A percentile compares a stretch with the other conserved stretches of the same genome.
Conservation (phyloP, 2,888 invertebrate species). For the Eupithecia vulgata region DNA sequence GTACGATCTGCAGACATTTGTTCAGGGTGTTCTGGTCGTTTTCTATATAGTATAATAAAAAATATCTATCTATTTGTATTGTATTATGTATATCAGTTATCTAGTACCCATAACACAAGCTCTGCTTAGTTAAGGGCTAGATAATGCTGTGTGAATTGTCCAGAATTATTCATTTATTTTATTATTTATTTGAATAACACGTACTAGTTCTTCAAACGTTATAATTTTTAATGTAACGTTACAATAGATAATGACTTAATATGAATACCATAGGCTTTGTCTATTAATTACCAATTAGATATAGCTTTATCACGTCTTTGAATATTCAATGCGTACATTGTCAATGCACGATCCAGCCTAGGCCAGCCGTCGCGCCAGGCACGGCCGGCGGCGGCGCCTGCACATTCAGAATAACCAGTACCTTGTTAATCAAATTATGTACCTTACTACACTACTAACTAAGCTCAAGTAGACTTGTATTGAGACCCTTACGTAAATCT, state of each 20-base stretch:
- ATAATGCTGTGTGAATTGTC: too few relatives aligned
- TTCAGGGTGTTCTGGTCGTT: too few relatives aligned
- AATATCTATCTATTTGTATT: too few relatives aligned
- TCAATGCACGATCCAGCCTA: conserved; percentile 47
- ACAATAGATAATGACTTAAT: not conserved
- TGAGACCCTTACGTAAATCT: not conserved
- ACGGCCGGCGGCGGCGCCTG: conserved; percentile 48
- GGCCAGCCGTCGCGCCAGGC: conserved; percentile 49
- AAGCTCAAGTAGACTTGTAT: conserved; percentile 14
- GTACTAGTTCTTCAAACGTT: not conserved
- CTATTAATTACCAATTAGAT: conserved; percentile 17
- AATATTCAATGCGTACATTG: conserved; percentile 38
- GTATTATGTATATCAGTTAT: too few relatives aligned
- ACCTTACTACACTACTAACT: too few relatives aligned
- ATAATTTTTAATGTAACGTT: not conserved
- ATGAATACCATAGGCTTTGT: not conserved
- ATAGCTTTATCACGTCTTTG: conserved; percentile 30
- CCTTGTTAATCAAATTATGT: conserved; percentile 7
- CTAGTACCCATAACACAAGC: too few relatives aligned
- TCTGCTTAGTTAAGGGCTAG: too few relatives aligned
- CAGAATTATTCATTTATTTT: too few relatives aligned
- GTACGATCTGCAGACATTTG: too few relatives aligned
- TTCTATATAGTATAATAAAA: too few relatives aligned
- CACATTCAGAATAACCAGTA: conserved; percentile 46
- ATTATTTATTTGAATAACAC: too few relatives aligned